Evolutionary conservation across 2,113 vertebrate genomes (phyloP), one percentile per base, ranked within the genome.

Genomic region (Ammospiza caudacuta): DNA sequence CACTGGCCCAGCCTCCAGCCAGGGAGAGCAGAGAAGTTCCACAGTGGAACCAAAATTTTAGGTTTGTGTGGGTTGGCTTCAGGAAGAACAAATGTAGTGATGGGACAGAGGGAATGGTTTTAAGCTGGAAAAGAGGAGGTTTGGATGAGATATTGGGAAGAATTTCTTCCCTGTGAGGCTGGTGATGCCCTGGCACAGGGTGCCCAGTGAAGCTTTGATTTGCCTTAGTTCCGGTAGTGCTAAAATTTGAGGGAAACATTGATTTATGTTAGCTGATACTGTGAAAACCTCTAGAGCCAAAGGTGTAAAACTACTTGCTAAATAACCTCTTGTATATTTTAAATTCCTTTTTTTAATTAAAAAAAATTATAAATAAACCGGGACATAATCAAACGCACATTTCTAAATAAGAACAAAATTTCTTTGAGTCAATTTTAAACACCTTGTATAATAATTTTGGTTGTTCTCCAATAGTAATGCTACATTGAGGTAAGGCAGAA

Each of bases 141-240:
- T 83, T 27, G 31, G 3, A 5, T 19, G 41, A 3, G 20, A 76
- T 25, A 41, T 19, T 54, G 14, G 6, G n/a, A 18, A 61, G 17
- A 15, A 89, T 41, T 61, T 75, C 16, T 20, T 31, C 24, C 78
- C 78, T 54, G 13, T 12, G 33, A 68, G 20, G 29, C 3, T 22
- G 29, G 23, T 14, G 7, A 41, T 35, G 21, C 54, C 20, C 24
- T 54, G 46, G 44, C 12, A 39, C 61, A n/a, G 15, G 8, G 0
- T 12, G 8, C 7, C 24, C 69, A 41, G 37, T 6, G 44, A 33
- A 67, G 4, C 11, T 31, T 21, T 31, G 29, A 21, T 76, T 57
- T 49, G 2, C 6, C 39, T 43, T 27, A 5, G 3, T 58, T 25
- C 67, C 47, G 8, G 2, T 0, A 37, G 4, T 6, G 18, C 9